Base-by-base conservation (phyloP, 2,113 vertebrate genomes). In the Aythya baeri region DNA sequence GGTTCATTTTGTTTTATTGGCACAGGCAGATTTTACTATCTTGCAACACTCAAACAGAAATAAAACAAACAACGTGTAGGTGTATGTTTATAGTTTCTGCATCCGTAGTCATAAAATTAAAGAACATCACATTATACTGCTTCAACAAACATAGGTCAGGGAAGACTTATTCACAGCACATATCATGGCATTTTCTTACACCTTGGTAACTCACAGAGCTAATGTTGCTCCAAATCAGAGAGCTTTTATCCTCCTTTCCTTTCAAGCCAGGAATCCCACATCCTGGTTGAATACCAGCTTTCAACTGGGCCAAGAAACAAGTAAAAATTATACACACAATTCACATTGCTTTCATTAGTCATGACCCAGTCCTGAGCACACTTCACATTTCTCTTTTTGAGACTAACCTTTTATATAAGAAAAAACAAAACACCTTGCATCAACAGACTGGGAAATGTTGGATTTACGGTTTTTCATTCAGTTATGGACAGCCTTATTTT, bases 1-100 rank as follows among this genome's bases (percentile, higher is more conserved):
- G 1, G 23, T 31, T 67, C 1, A 0, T 32, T 84, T 68, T 68
- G 20, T 9, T 72, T 55, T 41, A 43, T 8, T n/a, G 26, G 5
- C 10, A 36, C 1, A 11, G 26, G 23, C 70, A 75, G 70, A 41
- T 46, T 6, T 9, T 10, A n/a, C 7, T 46, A 3, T 5, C 17
- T 61, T 36, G 29, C 26, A n/a, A 32, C 36, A 38, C 18, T 7
- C 32, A 21, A 81, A 41, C 6, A 26, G 13, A 75, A 71, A n/a
- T 20, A 25, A 72, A 86, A 10, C 9, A n/a, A 50, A 17, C 17
- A 11, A 7, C 17, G 22, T 1, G 2, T 0, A 38, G 66, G 58
- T 63, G 46, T 13, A 63, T 59, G 43, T 32, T 11, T 12, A 49
- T 15, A 8, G 4, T 12, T 34, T 44, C 34, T 29, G 55, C 7